Evolutionary conservation across 2,113 vertebrate species (phyloP).

Genomic region (Strigops habroptila): DNA sequence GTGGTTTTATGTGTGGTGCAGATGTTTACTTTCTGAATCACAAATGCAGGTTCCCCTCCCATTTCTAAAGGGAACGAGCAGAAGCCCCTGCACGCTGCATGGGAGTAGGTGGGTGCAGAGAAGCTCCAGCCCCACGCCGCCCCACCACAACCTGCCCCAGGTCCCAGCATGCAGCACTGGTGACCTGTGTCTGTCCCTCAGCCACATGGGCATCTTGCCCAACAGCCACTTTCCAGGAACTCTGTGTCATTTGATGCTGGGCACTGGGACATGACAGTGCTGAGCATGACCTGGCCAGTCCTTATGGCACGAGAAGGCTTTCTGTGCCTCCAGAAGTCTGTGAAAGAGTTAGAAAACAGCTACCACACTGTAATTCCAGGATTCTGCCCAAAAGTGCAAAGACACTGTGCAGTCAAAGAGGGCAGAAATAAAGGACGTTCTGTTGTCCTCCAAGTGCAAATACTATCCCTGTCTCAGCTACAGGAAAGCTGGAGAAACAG

Average conservation of each 20-base stretch:
- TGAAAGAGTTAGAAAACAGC: not conserved
- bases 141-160: not conserved
- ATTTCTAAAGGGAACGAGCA: not conserved
- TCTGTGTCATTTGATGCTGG: not conserved
- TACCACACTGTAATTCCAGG: not conserved
- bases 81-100: not conserved
- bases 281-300: not conserved
- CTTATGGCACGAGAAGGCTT: not conserved
- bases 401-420: constrained; percentile 1
- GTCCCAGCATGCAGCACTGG: accelerated
- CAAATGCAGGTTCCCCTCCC: not conserved
- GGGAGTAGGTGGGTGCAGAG: not conserved
- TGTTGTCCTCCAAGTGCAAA: constrained; percentile 17
- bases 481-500: constrained; percentile 15
- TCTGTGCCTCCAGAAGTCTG: constrained; percentile 5
- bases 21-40: not conserved
- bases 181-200: not conserved
- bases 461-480: not conserved
- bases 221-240: not conserved
- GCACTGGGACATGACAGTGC: not conserved
- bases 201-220: not conserved
- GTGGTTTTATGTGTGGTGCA: not conserved
- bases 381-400: not conserved
- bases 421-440: not conserved
- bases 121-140: not conserved